Evolutionary conservation across 2,113 vertebrate species (phyloP).

Genomic region (Xyrauchen texanus): DNA sequence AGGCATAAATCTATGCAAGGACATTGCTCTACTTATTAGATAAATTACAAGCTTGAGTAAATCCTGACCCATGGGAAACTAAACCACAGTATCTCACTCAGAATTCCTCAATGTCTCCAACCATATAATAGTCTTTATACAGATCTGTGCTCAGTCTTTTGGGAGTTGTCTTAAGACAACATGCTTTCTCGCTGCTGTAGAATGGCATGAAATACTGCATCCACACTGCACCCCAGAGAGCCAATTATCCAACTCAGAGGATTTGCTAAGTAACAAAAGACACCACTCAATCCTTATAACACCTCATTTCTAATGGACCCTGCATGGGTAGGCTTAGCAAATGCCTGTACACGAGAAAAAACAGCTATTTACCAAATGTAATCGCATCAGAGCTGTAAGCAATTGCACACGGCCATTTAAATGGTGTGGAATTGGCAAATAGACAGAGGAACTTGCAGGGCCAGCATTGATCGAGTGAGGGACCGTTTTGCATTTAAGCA

Average conservation of each 20-base stretch:
- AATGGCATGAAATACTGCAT: slow-evolving; percentile 5
- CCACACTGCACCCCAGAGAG: slow-evolving; percentile 4
- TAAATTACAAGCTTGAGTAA: neutral
- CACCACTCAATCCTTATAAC: slow-evolving; percentile 37
- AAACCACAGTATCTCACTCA: neutral
- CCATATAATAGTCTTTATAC: neutral
- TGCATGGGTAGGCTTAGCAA: slow-evolving; percentile 14
- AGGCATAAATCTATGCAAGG: neutral
- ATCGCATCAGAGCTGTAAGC: slow-evolving; percentile 1
- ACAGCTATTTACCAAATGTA: slow-evolving; percentile 32
- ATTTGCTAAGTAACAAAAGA: slow-evolving; percentile 41
- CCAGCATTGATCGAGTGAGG: neutral
- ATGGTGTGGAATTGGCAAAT: slow-evolving; percentile 13
- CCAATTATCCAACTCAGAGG: slow-evolving; percentile 38
- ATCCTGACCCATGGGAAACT: neutral
- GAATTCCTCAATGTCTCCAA: neutral
- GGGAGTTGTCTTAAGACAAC: neutral
- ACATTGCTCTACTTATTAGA: neutral
- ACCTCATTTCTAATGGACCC: slow-evolving; percentile 30
- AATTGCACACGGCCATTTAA: slow-evolving; percentile 7
- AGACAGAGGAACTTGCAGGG: slow-evolving; percentile 11
- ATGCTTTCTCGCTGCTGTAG: neutral
- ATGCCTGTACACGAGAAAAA: slow-evolving; percentile 25
- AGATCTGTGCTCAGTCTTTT: neutral
- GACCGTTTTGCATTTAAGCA: slow-evolving; percentile 18